Evolutionary conservation across 2,888 invertebrate genomes (phyloP).

Genomic region (Pseudococcus longispinus): DNA sequence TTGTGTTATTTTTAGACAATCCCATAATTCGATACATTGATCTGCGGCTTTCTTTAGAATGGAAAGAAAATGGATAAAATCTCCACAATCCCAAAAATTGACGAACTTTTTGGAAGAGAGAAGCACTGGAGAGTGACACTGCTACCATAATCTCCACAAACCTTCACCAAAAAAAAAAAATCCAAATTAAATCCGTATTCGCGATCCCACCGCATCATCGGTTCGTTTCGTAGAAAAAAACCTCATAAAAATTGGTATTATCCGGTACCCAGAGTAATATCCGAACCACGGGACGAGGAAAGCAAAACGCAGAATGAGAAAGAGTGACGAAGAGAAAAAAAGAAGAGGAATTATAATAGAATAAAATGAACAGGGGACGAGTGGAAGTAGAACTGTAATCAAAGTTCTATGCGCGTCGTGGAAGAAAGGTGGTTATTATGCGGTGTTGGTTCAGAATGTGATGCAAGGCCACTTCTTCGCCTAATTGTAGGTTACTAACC

Average conservation of each 20-base stretch:
- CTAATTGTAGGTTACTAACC: slow-evolving; percentile 55
- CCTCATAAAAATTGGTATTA: not conserved
- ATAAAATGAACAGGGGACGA: slow-evolving; percentile 51
- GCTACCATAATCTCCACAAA: not conserved
- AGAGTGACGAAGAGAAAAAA: slow-evolving; percentile 59
- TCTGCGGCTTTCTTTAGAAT: not conserved
- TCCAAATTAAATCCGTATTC: not conserved
- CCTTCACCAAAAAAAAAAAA: not conserved
- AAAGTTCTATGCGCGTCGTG: slow-evolving; percentile 53
- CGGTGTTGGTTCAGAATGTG: slow-evolving; percentile 53
- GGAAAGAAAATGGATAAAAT: not conserved
- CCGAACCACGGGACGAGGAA: not conserved
- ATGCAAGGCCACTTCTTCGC: slow-evolving; percentile 56
- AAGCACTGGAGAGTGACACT: not conserved
- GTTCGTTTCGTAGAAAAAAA: not conserved
- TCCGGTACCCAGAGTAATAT: slow-evolving; percentile 6
- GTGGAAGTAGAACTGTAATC: slow-evolving; percentile 51
- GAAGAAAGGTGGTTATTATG: slow-evolving; percentile 55
- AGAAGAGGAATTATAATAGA: slow-evolving; percentile 51
- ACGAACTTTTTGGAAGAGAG: not conserved
- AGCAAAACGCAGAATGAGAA: not conserved
- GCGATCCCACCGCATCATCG: not conserved
- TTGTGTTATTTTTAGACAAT: too few relatives aligned
- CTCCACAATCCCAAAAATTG: not conserved
- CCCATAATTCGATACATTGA: too few relatives aligned